Evolutionary conservation across 2,888 invertebrate species (phyloP).

Genomic region (Oxystoma pomonae): DNA sequence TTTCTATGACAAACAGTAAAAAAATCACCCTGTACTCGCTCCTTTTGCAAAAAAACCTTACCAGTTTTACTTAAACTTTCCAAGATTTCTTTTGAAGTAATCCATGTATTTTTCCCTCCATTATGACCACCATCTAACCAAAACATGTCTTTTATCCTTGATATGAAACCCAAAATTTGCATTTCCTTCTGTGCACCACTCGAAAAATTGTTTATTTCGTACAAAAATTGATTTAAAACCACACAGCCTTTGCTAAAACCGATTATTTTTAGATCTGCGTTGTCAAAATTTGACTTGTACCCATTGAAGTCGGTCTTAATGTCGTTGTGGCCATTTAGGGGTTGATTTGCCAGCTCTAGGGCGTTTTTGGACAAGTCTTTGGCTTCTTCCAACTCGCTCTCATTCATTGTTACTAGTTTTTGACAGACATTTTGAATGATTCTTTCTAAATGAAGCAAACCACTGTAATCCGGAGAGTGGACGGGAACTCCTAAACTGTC

Average conservation of each 20-base stretch:
- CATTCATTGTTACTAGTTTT: constrained; percentile 54
- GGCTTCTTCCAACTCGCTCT: constrained; percentile 51
- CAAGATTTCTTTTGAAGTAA: constrained; percentile 70
- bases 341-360: constrained; percentile 35
- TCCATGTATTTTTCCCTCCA: constrained; percentile 86
- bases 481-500: constrained; percentile 79
- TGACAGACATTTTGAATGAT: constrained; percentile 56
- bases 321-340: constrained; percentile 25
- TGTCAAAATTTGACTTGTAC: constrained; percentile 21
- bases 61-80: constrained; percentile 61
- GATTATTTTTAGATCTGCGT: constrained; percentile 42
- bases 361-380: constrained; percentile 28
- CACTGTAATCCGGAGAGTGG: constrained; percentile 68
- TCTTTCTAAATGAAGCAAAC: constrained; percentile 68
- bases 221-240: constrained; percentile 85
- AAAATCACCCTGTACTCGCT: no score
- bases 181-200: constrained; percentile 59
- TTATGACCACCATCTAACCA: constrained; percentile 92
- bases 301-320: constrained; percentile 18
- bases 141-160: constrained; percentile 70
- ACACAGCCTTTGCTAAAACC: constrained; percentile 94
- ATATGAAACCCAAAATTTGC: constrained; percentile 60
- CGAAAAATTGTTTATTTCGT: constrained; percentile 76
- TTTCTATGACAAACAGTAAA: no score
- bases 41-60: no score